Percentiles rank a stretch among this genome's conserved stretches.
These are phyloP conservation scores for Piprites chloris DNA, from an alignment of 2,113 vertebrate species.

Conservation along the genomic window DNA sequence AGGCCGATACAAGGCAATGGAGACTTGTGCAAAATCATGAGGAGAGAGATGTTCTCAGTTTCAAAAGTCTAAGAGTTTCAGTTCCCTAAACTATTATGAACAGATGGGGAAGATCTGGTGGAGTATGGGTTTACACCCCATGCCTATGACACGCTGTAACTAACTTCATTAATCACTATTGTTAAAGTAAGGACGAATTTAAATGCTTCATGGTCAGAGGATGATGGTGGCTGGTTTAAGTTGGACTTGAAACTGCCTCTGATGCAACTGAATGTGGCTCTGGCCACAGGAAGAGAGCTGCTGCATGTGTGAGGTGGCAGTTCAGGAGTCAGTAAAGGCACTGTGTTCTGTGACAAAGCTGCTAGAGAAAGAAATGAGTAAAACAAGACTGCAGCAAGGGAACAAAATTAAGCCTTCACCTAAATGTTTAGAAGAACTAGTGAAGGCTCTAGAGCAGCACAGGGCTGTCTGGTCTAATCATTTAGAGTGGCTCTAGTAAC, in stretches of 20 bases:
- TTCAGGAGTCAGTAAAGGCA: neutral
- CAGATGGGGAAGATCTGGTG: neutral
- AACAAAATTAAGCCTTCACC: neutral
- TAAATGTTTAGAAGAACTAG: neutral
- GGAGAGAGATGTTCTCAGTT: neutral
- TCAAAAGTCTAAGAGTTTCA: neutral
- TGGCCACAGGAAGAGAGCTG: neutral
- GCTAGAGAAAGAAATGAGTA: neutral
- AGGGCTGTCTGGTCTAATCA: neutral
- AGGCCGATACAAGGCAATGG: neutral
- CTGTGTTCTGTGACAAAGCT: neutral
- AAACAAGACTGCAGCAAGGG: neutral
- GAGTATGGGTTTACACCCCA: neutral
- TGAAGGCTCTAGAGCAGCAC: neutral
- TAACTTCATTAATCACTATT: neutral
- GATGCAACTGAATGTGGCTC: neutral
- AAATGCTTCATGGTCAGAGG: neutral
- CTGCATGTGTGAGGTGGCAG: neutral
- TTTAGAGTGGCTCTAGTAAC: neutral
- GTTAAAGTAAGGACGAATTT: neutral
- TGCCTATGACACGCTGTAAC: neutral
- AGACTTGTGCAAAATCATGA: neutral
- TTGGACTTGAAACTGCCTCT: neutral
- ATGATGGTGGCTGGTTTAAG: neutral
- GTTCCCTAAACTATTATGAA: neutral